These are phyloP conservation scores for Psilanteris sp. DNA, from an alignment of 1,140 invertebrate genomes.

Conservation along the genomic window DNA sequence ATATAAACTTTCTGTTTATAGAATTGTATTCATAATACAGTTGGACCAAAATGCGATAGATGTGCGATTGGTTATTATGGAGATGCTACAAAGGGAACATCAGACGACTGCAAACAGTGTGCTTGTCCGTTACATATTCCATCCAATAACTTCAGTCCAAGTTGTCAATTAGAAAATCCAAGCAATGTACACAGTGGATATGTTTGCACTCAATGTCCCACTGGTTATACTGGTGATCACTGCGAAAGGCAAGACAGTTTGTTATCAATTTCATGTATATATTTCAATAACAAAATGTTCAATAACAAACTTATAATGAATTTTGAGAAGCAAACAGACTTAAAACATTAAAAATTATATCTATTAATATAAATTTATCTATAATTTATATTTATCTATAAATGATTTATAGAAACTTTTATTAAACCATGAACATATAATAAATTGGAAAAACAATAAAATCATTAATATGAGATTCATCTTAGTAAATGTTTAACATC, in stretches of 20 bases:
- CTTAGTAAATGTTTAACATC: too few relatives aligned
- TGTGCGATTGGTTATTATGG: constrained; percentile 96
- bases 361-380: too few relatives aligned
- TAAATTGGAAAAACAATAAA: too few relatives aligned
- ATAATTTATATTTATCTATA: too few relatives aligned
- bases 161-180: constrained; percentile 85
- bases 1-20: constrained; percentile 65
- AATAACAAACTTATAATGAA: too few relatives aligned
- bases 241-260: constrained; percentile 86
- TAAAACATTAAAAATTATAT: too few relatives aligned
- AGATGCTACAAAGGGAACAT: constrained; percentile 87
- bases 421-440: too few relatives aligned
- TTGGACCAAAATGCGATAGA: constrained; percentile 88
- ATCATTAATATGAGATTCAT: too few relatives aligned
- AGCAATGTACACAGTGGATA: constrained; percentile 83
- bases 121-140: constrained; percentile 89
- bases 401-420: too few relatives aligned
- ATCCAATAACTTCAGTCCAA: constrained; percentile 93
- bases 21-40: constrained; percentile 86
- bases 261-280: too few relatives aligned
- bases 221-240: constrained; percentile 93
- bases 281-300: too few relatives aligned
- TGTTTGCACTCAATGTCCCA: constrained; percentile 93
- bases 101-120: constrained; percentile 90
- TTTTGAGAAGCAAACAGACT: too few relatives aligned